Base-by-base conservation (phyloP, 2,888 invertebrate species). In the Chouioia cunea region DNA sequence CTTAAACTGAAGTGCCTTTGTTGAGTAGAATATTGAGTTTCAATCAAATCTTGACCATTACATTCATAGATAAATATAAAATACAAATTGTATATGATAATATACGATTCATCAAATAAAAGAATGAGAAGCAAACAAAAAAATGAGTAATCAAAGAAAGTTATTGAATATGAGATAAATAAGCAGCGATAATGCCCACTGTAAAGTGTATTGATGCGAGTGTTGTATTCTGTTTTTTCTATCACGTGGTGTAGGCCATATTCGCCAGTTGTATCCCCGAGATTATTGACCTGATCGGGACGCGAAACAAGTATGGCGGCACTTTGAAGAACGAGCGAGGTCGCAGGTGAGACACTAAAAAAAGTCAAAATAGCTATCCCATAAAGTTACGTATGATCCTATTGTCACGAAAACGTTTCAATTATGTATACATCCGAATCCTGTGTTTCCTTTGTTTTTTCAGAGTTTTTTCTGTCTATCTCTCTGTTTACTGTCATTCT, bases 181-280 rank as follows among this genome's bases (percentile, higher is more conserved):
- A 66, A 73, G 50, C 58, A 73, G 63, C 63, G 72, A 74, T 72
- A 44, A 74, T 74, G 70, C 71, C 76, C 78, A 79, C 80, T 82
- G 77, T 81, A 77, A 82, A 84, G 80, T 84, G 81, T 85, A 85
- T 85, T 84, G 73, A 86, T 84, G 84, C 84, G 85, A 85, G 83
- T 85, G 82, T 85, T 85, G 81, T 85, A 81, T 83, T 84, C 82
- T 84, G 83, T 84, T 60, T 70, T 73, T 72, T 82, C 81, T 84
- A 82, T 82, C 81, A 82, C 84, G 83, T 83, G 85, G 84, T 86
- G 81, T 88, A 98, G 97, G 99, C 99, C 92, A 97, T 99, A 93
- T 99, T 99, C 95, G 99, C 99, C 91, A 97, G 97, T 93, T 98
- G 97, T 93, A 97, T 99, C 91, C 99, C 99, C 89, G 99, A 99